Evolutionary conservation across 2,113 vertebrate species (phyloP).

Genomic region (Rhineura floridana): DNA sequence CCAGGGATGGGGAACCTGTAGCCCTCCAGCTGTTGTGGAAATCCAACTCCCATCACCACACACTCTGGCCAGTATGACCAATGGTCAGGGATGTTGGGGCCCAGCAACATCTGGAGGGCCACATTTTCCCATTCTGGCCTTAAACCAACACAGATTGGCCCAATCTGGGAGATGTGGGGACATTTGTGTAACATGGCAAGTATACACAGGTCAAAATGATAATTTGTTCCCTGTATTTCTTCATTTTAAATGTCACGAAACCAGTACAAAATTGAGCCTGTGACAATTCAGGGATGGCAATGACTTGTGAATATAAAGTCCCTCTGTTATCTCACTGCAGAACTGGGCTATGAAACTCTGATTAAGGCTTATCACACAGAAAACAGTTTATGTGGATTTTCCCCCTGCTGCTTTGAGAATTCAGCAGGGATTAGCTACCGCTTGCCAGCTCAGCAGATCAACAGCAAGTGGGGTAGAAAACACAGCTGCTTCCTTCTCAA

Average conservation of each 20-base stretch:
- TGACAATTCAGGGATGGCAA: background rate
- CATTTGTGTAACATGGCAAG: background rate
- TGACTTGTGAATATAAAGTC: background rate
- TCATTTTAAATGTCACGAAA: background rate
- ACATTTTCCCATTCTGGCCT: too few relatives aligned
- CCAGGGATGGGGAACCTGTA: too few relatives aligned
- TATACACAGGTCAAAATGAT: background rate
- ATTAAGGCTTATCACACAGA: slow-evolving; percentile 22
- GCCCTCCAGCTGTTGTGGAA: too few relatives aligned
- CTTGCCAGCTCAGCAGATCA: slow-evolving; percentile 35
- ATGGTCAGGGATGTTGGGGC: too few relatives aligned
- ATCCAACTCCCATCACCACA: too few relatives aligned
- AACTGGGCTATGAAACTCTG: background rate
- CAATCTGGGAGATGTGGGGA: background rate
- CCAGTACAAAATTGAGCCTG: background rate
- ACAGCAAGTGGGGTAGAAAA: slow-evolving; percentile 20
- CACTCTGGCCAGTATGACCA: too few relatives aligned
- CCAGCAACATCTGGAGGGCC: too few relatives aligned
- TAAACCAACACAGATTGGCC: background rate
- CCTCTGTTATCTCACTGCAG: background rate
- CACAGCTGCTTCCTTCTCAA: slow-evolving; percentile 16
- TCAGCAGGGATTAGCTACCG: slow-evolving; percentile 36
- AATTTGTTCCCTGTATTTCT: background rate
- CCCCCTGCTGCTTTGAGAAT: slow-evolving; percentile 27
- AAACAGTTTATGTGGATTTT: background rate